Percentiles rank a stretch among this genome's conserved stretches.
Evolutionary conservation across 2,888 invertebrate genomes (phyloP).

Genomic region (Cepaea hortensis): DNA sequence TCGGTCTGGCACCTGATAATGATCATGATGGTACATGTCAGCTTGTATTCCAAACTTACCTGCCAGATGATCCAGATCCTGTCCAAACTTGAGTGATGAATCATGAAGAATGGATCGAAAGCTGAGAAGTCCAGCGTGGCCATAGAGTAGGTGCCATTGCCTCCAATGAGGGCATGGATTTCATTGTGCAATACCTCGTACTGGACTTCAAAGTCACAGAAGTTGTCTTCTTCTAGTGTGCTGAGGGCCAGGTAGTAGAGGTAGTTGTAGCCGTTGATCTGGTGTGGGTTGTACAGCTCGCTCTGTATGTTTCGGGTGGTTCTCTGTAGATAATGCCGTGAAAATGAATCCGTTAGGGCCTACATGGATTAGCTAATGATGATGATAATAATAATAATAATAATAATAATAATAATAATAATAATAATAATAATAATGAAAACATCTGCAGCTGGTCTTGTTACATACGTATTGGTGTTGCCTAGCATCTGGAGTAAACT

Average conservation of each 20-base stretch:
- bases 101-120: conserved; percentile 56
- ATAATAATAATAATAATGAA: conserved; percentile 1
- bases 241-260: conserved; percentile 51
- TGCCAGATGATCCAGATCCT: conserved; percentile 57
- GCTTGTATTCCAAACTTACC: conserved; percentile 12
- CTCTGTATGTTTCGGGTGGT: conserved; percentile 43
- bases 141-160: conserved; percentile 52
- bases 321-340: background rate
- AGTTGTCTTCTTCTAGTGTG: conserved; percentile 54
- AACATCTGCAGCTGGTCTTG: too few species aligned
- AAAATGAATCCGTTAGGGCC: background rate
- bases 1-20: too few species aligned
- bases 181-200: conserved; percentile 55
- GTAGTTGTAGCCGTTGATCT: conserved; percentile 44
- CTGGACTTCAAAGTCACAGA: conserved; percentile 57
- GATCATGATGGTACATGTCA: too few species aligned
- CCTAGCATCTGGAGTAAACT: too few species aligned
- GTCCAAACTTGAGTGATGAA: conserved; percentile 55
- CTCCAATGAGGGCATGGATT: conserved; percentile 53
- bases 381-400: too few species aligned
- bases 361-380: background rate
- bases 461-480: too few species aligned
- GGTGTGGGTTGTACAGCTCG: conserved; percentile 39
- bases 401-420: background rate
- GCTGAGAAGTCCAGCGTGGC: conserved; percentile 55